These are phyloP conservation scores for Dryocosmus kuriphilus DNA, from an alignment of 2,888 invertebrate species.

Conservation along the genomic window DNA sequence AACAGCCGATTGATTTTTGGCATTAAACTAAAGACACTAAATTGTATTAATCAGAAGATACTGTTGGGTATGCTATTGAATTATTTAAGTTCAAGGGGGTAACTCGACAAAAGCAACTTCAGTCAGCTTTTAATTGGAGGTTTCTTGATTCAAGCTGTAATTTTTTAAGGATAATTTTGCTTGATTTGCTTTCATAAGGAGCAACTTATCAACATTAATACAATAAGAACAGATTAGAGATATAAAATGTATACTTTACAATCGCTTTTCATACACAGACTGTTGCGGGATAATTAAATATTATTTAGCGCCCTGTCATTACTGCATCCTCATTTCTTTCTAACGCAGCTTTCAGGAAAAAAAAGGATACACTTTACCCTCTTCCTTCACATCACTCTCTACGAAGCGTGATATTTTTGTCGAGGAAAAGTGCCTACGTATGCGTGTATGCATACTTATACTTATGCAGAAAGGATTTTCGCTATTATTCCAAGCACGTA, in stretches of 20 bases:
- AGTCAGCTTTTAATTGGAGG: no score
- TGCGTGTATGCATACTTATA: constrained; percentile 34
- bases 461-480: constrained; percentile 49
- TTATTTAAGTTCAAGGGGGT: background rate
- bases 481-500: constrained; percentile 53
- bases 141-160: no score
- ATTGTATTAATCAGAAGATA: background rate
- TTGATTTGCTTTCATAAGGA: no score
- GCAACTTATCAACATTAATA: background rate
- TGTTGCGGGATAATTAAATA: constrained; percentile 27
- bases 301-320: constrained; percentile 6
- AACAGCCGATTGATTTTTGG: background rate
- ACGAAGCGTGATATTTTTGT: constrained; percentile 18
- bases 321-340: constrained; percentile 11
- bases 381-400: constrained; percentile 13
- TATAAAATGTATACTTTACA: constrained; percentile 13
- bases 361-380: constrained; percentile 24
- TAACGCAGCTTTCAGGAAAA: background rate
- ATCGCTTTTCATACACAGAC: background rate
- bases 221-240: background rate
- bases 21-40: background rate
- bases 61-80: background rate
- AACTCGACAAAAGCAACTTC: background rate
- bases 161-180: no score
- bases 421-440: constrained; percentile 15